Evolutionary conservation across 2,888 invertebrate genomes (phyloP), one percentile per base, ranked within the genome.

Genomic region (Gandaritis pyraliata): DNA sequence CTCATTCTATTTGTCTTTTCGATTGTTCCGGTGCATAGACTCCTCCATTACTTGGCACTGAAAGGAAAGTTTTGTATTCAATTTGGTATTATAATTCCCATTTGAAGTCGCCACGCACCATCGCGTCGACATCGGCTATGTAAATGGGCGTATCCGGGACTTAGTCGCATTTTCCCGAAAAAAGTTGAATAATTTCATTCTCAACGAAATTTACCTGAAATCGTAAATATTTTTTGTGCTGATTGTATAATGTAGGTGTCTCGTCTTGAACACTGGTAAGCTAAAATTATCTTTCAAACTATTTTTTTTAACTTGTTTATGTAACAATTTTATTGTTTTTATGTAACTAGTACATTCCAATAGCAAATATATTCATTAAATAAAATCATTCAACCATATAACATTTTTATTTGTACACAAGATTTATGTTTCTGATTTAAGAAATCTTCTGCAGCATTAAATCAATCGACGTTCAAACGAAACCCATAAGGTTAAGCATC

Each of bases 21-120:
- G 89, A 90, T 89, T 90, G 91, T 91, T 90, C 91, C 90, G 90
- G 89, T 90, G 92, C 90, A 92, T 91, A 88, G 90, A 88, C 86
- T 91, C 88, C 90, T 90, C 92, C 92, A 92, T 92, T 91, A 92
- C 90, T 90, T 85, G 84, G 88, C 87, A 89, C 88, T 93, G 93
- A 93, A 92, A 93, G 93, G 91, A 92, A 93, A 93, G 92, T 93
- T 93, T 93, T 92, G 92, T 93, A 92, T 91, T 92, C 92, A 93
- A 92, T 93, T 92, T 92, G 93, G 93, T 93, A 93, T 92, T 93
- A 91, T 93, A 93, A 93, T 93, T 92, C 91, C 89, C 83, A 92
- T 92, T 92, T 90, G 90, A 91, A 91, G 90, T 90, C 89, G 88
- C 90, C 90, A 92, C 91, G 91, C 91, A 91, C 90, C 91, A 90